phyloP scores from a whole-genome alignment of 2,888 invertebrate species.

The Chironomus riparius region DNA sequence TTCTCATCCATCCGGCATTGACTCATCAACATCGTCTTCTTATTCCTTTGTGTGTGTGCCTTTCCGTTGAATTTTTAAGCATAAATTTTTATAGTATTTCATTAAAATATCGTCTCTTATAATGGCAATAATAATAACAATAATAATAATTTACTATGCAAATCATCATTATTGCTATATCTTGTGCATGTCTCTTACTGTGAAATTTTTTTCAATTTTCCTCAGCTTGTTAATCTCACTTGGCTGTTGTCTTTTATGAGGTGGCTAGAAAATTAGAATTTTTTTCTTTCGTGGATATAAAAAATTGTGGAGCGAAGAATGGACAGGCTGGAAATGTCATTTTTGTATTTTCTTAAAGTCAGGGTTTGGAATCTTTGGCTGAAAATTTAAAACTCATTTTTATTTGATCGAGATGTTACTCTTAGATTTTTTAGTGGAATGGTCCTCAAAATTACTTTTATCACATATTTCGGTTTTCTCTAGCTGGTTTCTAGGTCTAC shows the following conservation, averaged over 20 bases:
- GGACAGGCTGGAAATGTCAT: no score
- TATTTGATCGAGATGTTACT: no score
- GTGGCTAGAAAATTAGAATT: background rate
- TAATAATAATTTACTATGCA: slow-evolving; percentile 4
- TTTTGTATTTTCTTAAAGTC: background rate
- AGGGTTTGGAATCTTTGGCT: no score
- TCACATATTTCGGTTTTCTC: no score
- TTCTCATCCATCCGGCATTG: background rate
- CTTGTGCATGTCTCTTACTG: background rate
- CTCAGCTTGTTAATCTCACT: background rate
- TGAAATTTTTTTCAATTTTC: slow-evolving; percentile 2
- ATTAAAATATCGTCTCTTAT: background rate
- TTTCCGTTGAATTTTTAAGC: background rate
- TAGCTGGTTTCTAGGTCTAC: no score
- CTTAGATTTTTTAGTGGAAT: no score
- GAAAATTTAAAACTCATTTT: no score
- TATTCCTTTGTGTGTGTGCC: background rate
- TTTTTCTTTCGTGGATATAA: no score
- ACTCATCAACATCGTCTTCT: background rate
- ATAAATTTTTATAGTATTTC: slow-evolving; percentile 6
- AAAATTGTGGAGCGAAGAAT: no score
- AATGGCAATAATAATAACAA: background rate
- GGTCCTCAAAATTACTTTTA: no score
- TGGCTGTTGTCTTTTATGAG: background rate
- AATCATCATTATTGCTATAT: background rate